Evolutionary conservation across 2,888 invertebrate genomes (phyloP).

Genomic region (Homarus gammarus): DNA sequence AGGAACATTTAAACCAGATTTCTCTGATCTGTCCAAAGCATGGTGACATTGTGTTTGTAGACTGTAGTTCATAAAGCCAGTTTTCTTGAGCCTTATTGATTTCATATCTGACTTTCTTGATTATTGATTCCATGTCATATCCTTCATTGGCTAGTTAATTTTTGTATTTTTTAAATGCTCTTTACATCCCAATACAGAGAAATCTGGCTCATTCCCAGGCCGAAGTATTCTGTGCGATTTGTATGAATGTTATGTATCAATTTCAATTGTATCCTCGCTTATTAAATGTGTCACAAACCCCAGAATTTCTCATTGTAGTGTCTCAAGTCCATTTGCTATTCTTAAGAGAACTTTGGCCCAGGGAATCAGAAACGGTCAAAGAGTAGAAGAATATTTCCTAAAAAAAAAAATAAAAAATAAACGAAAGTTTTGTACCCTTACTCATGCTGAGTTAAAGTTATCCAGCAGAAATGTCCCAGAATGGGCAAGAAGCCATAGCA

Average conservation of each 20-base stretch:
- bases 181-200: slow-evolving; percentile 39
- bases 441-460: slow-evolving; percentile 53
- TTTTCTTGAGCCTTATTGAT: not conserved
- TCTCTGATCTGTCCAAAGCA: slow-evolving; percentile 42
- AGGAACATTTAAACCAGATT: slow-evolving; percentile 58
- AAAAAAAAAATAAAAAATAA: slow-evolving; percentile 26
- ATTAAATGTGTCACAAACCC: slow-evolving; percentile 65
- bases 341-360: slow-evolving; percentile 63
- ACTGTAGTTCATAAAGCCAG: not conserved
- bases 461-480: slow-evolving; percentile 57
- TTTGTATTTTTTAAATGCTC: slow-evolving; percentile 17
- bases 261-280: slow-evolving; percentile 57
- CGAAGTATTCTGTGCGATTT: slow-evolving; percentile 50
- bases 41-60: slow-evolving; percentile 6
- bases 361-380: slow-evolving; percentile 61
- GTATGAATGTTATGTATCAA: slow-evolving; percentile 42
- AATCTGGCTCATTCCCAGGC: slow-evolving; percentile 66
- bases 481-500: slow-evolving; percentile 61
- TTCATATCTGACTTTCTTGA: slow-evolving; percentile 3
- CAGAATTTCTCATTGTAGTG: slow-evolving; percentile 61
- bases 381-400: slow-evolving; percentile 60
- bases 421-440: slow-evolving; percentile 69
- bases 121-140: slow-evolving; percentile 24
- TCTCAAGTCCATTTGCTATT: slow-evolving; percentile 45
- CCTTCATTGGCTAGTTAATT: slow-evolving; percentile 31